Evolutionary conservation across 2,888 invertebrate species (phyloP).

Genomic region (Sinodicranocentrus sp.): DNA sequence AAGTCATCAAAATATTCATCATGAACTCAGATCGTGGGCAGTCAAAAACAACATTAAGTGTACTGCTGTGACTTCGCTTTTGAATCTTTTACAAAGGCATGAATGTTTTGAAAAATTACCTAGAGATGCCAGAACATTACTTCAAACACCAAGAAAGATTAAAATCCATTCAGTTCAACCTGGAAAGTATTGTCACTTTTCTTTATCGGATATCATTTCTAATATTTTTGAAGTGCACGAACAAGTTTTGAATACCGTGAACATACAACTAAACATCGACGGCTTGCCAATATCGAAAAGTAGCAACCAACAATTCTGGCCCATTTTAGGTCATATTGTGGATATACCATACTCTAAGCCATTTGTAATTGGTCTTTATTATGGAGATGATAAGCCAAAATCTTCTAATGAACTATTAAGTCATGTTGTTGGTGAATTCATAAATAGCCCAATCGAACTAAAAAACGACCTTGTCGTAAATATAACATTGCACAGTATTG

Average conservation of each 20-base stretch:
- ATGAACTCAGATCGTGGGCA: background rate
- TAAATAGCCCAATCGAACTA: slow-evolving; percentile 35
- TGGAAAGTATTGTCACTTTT: slow-evolving; percentile 13
- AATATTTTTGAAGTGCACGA: no score
- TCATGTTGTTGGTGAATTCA: background rate
- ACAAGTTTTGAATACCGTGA: no score
- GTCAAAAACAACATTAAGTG: background rate
- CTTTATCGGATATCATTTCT: no score
- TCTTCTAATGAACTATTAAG: background rate
- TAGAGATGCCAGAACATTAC: background rate
- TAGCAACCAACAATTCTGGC: slow-evolving; percentile 18
- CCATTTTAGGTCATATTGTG: background rate
- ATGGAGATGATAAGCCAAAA: slow-evolving; percentile 14
- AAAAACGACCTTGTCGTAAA: no score
- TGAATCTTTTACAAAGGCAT: background rate
- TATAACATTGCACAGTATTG: no score
- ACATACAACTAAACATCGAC: slow-evolving; percentile 14
- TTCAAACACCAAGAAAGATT: slow-evolving; percentile 3
- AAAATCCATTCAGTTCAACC: background rate
- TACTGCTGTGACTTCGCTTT: background rate
- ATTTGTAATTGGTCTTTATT: background rate
- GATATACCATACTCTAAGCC: background rate
- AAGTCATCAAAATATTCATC: background rate
- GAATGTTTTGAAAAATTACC: background rate
- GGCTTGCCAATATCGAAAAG: slow-evolving; percentile 25